Conservation (phyloP, 2,888 invertebrate genomes). For the Pristionchus exspectatus region DNA sequence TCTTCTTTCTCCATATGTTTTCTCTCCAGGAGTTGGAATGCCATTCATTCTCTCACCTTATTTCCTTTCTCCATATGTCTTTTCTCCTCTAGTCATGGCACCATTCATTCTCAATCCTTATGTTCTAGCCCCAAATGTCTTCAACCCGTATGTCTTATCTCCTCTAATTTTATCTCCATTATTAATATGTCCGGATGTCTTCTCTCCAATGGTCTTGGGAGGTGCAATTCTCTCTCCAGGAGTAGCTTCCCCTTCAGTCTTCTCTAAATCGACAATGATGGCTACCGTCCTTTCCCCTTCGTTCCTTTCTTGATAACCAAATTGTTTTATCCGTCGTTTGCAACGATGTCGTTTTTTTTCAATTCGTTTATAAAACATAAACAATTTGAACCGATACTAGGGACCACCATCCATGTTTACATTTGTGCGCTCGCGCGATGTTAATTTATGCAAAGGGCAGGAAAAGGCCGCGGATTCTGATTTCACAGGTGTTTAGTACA, state of each 20-base stretch:
- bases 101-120: conserved; percentile 66
- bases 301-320: conserved; percentile 9
- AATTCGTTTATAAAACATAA: neutral
- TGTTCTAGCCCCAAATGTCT: conserved; percentile 56
- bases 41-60: conserved; percentile 68
- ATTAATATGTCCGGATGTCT: conserved; percentile 53
- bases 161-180: conserved; percentile 63
- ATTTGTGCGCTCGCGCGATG: no score
- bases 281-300: conserved; percentile 55
- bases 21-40: conserved; percentile 55
- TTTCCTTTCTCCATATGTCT: conserved; percentile 62
- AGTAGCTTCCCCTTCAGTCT: conserved; percentile 52
- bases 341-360: neutral
- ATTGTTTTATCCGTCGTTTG: neutral
- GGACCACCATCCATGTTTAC: no score
- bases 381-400: no score
- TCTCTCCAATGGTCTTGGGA: conserved; percentile 52
- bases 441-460: no score
- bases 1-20: conserved; percentile 64
- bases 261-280: conserved; percentile 55
- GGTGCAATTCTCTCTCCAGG: conserved; percentile 56
- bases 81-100: conserved; percentile 65
- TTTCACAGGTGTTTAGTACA: no score
- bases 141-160: conserved; percentile 75
- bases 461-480: no score